Conservation (phyloP, 2,797 vertebrate genomes). For the Crocidura indochinensis region DNA sequence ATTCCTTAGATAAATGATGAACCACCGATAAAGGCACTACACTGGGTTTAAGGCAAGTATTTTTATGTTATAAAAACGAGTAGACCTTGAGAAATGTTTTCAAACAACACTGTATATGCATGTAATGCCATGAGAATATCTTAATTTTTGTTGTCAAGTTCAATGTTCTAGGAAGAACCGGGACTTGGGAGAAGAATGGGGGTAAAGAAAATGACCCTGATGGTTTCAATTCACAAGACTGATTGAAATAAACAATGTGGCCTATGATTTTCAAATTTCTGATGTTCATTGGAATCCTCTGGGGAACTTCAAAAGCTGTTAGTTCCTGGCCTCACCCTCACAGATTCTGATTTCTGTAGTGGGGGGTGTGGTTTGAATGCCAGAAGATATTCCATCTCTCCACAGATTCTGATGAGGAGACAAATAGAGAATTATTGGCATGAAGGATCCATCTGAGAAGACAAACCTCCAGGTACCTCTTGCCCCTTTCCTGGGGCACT, state of each 20-base stretch:
- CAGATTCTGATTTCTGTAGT: conserved; percentile 1
- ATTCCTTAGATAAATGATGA: conserved; percentile 72
- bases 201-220: not conserved
- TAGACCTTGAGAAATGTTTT: conserved; percentile 66
- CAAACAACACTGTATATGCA: not conserved
- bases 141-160: not conserved
- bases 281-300: not conserved
- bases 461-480: not conserved
- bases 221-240: conserved; percentile 37
- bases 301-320: not conserved
- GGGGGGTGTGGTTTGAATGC: not conserved
- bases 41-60: conserved; percentile 61
- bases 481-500: not conserved
- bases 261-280: conserved; percentile 17
- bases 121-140: not conserved
- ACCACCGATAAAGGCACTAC: conserved; percentile 46
- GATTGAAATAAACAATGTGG: not conserved
- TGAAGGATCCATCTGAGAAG: not conserved
- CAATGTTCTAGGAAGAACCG: not conserved
- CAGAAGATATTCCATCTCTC: not conserved
- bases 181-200: not conserved
- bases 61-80: conserved; percentile 66
- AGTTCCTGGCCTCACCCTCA: not conserved
- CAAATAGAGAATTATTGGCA: not conserved
- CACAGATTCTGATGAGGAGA: not conserved